Conservation (phyloP, 2,888 invertebrate genomes). For the Melinaea menophilus region DNA sequence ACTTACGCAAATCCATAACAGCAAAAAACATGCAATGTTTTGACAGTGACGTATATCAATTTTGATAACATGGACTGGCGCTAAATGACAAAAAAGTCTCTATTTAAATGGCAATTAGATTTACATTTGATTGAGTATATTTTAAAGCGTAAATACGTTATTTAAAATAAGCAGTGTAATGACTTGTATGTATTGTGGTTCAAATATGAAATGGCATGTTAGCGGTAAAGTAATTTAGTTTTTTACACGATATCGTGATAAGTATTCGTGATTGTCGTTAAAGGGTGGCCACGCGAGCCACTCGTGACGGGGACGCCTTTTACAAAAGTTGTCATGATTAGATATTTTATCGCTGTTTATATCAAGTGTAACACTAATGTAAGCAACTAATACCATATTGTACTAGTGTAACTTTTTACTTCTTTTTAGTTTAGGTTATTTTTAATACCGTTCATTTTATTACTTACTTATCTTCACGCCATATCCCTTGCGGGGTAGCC, state of each 20-base stretch:
- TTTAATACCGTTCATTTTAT: too few species aligned
- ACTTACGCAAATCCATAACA: slow-evolving; percentile 15
- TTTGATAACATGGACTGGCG: slow-evolving; percentile 9
- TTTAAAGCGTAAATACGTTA: slow-evolving; percentile 2
- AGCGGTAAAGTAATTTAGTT: slow-evolving; percentile 1
- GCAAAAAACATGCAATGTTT: slow-evolving; percentile 21
- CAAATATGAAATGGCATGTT: slow-evolving; percentile 13
- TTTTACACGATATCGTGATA: slow-evolving; percentile 22
- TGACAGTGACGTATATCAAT: slow-evolving; percentile 24
- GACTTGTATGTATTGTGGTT: slow-evolving; percentile 7
- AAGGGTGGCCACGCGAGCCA: slow-evolving; percentile 25
- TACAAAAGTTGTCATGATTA: neutral
- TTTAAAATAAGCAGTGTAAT: slow-evolving; percentile 9
- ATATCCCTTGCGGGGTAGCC: too few species aligned
- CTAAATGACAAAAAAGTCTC: neutral
- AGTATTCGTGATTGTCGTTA: slow-evolving; percentile 20
- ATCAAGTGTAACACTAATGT: neutral
- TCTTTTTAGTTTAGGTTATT: too few species aligned
- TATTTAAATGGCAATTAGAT: neutral
- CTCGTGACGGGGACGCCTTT: slow-evolving; percentile 9
- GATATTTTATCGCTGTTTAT: neutral
- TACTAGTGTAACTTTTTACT: too few species aligned
- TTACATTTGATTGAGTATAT: neutral
- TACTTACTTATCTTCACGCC: too few species aligned
- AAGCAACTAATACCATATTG: neutral